Conservation (phyloP, 2,797 vertebrate species). For the Silurus aristotelis region DNA sequence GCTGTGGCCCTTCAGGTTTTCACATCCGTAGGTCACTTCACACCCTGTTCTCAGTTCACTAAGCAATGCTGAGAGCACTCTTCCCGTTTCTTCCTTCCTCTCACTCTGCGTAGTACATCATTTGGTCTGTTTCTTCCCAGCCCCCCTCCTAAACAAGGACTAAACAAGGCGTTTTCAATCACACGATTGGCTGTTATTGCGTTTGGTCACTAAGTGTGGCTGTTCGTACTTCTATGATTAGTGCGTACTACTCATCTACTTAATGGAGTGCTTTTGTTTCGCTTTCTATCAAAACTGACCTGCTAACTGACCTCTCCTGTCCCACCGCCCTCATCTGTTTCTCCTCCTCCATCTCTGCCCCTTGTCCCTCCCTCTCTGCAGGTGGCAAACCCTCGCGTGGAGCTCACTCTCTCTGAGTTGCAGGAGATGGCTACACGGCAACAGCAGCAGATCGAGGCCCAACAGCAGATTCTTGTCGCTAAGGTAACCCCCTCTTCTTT, state of each 20-base stretch:
- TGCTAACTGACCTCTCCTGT: background rate
- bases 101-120: background rate
- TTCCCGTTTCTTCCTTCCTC: background rate
- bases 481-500: conserved; percentile 78
- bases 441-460: conserved; percentile 97
- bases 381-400: conserved; percentile 91
- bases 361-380: conserved; percentile 56
- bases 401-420: conserved; percentile 95
- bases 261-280: conserved; percentile 13
- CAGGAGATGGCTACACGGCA: conserved; percentile 97
- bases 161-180: conserved; percentile 16
- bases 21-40: conserved; percentile 48
- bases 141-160: background rate
- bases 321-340: background rate
- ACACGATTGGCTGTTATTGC: conserved; percentile 21
- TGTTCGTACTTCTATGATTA: conserved; percentile 5
- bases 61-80: conserved; percentile 1
- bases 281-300: conserved; percentile 26
- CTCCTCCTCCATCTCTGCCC: conserved; percentile 8
- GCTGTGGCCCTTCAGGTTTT: conserved; percentile 18
- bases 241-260: conserved; percentile 11
- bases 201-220: conserved; percentile 13
- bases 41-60: conserved; percentile 42
- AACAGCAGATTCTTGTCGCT: conserved; percentile 97
- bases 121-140: background rate